Percentiles rank a stretch among this genome's conserved stretches.
Conservation (phyloP, 2,113 vertebrate genomes). For the Panurus biarmicus region DNA sequence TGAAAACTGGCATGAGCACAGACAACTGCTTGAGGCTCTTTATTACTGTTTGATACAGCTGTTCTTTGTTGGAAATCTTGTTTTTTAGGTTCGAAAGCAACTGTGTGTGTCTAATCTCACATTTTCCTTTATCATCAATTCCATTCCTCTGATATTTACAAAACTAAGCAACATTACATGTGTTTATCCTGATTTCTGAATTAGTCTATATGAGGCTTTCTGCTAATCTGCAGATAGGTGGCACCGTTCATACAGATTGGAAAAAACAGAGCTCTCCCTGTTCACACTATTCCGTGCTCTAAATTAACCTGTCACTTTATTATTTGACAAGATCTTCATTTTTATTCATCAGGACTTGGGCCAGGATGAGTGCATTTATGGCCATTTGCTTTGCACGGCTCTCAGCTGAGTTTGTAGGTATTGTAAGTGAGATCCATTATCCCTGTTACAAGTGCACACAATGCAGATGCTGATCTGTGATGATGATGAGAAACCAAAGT, state of each 20-base stretch:
- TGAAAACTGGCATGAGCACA: constrained; percentile 88
- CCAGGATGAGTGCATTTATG: constrained; percentile 80
- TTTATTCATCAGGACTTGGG: constrained; percentile 85
- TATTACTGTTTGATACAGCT: constrained; percentile 84
- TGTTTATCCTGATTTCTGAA: constrained; percentile 72
- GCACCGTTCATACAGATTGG: constrained; percentile 92
- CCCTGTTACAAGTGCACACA: constrained; percentile 85
- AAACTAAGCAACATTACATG: constrained; percentile 76
- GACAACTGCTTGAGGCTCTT: constrained; percentile 89
- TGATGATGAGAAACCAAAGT: constrained; percentile 85
- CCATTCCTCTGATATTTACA: constrained; percentile 83
- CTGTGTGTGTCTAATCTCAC: constrained; percentile 84
- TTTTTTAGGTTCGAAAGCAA: constrained; percentile 76
- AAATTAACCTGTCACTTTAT: constrained; percentile 92
- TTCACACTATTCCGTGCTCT: constrained; percentile 74
- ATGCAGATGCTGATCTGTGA: constrained; percentile 79
- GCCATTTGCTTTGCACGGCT: constrained; percentile 80
- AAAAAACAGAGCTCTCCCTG: constrained; percentile 63
- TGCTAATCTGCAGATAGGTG: constrained; percentile 89
- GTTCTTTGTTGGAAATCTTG: constrained; percentile 83
- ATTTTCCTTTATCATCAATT: constrained; percentile 87
- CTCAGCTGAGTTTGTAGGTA: constrained; percentile 82
- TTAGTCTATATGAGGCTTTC: constrained; percentile 69
- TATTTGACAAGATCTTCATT: constrained; percentile 91
- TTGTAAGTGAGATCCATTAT: constrained; percentile 85